A percentile compares a stretch with the other conserved stretches of the same genome.
phyloP scores from a whole-genome alignment of 2,888 invertebrate genomes.

The Orgyia antiqua region DNA sequence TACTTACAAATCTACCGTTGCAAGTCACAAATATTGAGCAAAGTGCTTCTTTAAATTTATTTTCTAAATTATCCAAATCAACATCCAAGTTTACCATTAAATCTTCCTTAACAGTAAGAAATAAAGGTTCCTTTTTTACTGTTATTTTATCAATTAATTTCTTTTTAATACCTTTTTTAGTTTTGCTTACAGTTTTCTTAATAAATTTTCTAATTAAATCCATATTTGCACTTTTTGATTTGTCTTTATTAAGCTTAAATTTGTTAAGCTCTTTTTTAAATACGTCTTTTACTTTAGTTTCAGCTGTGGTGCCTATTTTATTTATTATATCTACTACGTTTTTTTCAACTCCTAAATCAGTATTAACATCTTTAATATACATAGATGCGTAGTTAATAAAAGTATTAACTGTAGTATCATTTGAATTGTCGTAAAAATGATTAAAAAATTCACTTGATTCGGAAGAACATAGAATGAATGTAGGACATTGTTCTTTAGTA shows the following conservation, averaged over 20 bases:
- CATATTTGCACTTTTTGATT: constrained; percentile 31
- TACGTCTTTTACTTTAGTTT: constrained; percentile 25
- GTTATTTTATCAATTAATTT: constrained; percentile 22
- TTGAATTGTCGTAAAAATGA: constrained; percentile 38
- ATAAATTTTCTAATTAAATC: constrained; percentile 32
- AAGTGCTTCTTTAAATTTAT: constrained; percentile 26
- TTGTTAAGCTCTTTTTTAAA: constrained; percentile 30
- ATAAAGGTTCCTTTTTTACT: constrained; percentile 20
- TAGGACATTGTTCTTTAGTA: constrained; percentile 25
- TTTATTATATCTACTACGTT: constrained; percentile 28
- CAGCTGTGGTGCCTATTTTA: constrained; percentile 20
- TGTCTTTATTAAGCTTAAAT: constrained; percentile 33
- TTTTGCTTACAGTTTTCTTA: constrained; percentile 17
- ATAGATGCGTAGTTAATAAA: constrained; percentile 51
- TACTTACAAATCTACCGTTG: too few relatives aligned
- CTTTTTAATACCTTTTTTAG: constrained; percentile 23
- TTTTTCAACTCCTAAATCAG: constrained; percentile 29
- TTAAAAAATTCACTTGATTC: constrained; percentile 42
- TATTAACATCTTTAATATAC: constrained; percentile 43
- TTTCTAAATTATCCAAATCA: constrained; percentile 42
- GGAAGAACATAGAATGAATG: constrained; percentile 43
- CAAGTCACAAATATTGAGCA: constrained; percentile 45
- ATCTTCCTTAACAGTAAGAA: constrained; percentile 33
- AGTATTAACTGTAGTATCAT: constrained; percentile 39
- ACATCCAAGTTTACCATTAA: constrained; percentile 37